These are phyloP conservation scores for Crenuchus spilurus DNA, from an alignment of 2,797 vertebrate genomes.

Conservation along the genomic window DNA sequence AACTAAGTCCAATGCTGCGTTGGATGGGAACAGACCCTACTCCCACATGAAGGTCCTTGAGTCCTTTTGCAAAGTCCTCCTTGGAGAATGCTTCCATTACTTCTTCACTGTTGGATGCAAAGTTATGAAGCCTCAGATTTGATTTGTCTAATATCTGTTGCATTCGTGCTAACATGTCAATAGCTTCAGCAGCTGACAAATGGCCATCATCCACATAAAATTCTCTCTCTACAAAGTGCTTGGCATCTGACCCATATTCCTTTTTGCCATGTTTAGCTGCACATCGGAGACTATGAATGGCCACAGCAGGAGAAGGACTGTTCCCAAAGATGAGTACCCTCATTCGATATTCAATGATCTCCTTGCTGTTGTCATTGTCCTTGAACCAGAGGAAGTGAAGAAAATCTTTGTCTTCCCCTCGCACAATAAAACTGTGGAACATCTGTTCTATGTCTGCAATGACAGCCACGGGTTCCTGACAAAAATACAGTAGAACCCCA, in stretches of 20 bases:
- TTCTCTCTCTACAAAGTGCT: not conserved
- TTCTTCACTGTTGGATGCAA: not conserved
- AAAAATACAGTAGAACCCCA: not conserved
- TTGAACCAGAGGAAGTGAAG: not conserved
- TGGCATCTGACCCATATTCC: not conserved
- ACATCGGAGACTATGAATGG: not conserved
- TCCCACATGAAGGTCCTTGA: not conserved
- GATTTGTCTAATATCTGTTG: not conserved
- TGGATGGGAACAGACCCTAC: not conserved
- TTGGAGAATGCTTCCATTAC: not conserved
- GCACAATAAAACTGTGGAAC: not conserved
- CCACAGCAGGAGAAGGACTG: not conserved
- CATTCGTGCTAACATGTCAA: not conserved
- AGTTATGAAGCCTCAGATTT: not conserved
- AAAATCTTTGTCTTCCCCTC: not conserved
- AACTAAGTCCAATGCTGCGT: not conserved
- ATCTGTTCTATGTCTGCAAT: not conserved
- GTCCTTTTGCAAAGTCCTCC: not conserved
- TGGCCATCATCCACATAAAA: not conserved
- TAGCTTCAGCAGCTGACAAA: not conserved
- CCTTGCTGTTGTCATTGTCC: not conserved
- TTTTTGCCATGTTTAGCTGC: not conserved
- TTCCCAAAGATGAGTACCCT: not conserved
- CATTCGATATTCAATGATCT: not conserved
- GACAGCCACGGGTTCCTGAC: not conserved